Percentiles rank a stretch among this genome's conserved stretches.
These are phyloP conservation scores for Ryuthela nishihirai DNA, from an alignment of 2,888 invertebrate genomes.

Conservation along the genomic window DNA sequence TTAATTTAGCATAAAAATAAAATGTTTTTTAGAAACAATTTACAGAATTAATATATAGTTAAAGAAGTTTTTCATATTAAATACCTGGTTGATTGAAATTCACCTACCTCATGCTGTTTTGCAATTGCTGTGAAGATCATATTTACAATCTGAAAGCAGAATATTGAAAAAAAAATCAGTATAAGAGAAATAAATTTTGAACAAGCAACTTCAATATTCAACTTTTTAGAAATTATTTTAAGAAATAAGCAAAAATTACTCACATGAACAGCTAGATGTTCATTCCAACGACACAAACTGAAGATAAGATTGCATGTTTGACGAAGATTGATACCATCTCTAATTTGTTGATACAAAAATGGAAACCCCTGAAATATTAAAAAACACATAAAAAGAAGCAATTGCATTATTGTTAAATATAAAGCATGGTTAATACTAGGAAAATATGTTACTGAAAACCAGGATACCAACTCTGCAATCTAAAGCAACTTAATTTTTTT, in stretches of 20 bases:
- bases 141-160: constrained; percentile 62
- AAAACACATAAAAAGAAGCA: too few species aligned
- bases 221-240: neutral
- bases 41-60: too few species aligned
- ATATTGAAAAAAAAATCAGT: neutral
- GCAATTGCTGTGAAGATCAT: constrained; percentile 89
- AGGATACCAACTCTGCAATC: too few species aligned
- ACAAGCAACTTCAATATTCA: neutral
- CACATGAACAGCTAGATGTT: constrained; percentile 73
- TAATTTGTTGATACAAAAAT: constrained; percentile 89
- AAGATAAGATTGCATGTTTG: constrained; percentile 89
- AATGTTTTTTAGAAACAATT: too few species aligned
- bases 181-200: neutral
- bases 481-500: too few species aligned
- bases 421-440: too few species aligned
- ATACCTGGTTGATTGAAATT: too few species aligned
- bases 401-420: too few species aligned
- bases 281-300: constrained; percentile 86
- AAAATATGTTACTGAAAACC: too few species aligned
- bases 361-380: constrained; percentile 69
- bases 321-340: constrained; percentile 85
- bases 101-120: constrained; percentile 77
- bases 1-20: too few species aligned
- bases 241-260: constrained; percentile 30
- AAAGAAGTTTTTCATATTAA: too few species aligned